These are phyloP conservation scores for Tupaia chinensis DNA, from an alignment of 2,113 vertebrate genomes.

Conservation along the genomic window DNA sequence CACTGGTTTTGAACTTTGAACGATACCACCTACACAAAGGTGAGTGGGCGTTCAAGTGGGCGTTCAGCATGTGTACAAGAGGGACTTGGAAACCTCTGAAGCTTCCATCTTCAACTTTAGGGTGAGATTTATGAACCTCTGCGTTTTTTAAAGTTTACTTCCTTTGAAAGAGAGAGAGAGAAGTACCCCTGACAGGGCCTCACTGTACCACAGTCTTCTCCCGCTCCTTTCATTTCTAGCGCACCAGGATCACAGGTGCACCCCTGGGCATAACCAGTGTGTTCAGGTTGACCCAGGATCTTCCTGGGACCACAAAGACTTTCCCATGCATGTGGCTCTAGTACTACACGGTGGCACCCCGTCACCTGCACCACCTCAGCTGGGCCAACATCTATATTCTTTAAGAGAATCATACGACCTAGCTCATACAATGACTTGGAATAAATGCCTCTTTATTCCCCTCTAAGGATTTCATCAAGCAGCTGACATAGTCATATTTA, in stretches of 20 bases:
- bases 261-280: no score
- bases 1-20: background rate
- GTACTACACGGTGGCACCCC: no score
- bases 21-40: background rate
- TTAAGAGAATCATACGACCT: background rate
- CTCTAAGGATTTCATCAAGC: constrained; percentile 1
- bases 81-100: background rate
- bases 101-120: background rate
- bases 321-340: no score
- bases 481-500: background rate
- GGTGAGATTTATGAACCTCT: background rate
- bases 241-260: no score
- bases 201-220: no score
- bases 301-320: no score
- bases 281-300: no score
- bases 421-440: background rate
- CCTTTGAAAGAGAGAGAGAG: no score
- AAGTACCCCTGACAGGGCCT: no score
- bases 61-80: background rate
- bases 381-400: no score
- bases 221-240: no score
- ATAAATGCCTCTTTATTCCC: background rate
- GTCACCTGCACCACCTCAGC: no score
- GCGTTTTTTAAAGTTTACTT: background rate
- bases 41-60: background rate